A percentile compares a stretch with the other conserved stretches of the same genome.
These are phyloP conservation scores for Tetrao urogallus DNA, from an alignment of 2,113 vertebrate genomes.

Conservation along the genomic window DNA sequence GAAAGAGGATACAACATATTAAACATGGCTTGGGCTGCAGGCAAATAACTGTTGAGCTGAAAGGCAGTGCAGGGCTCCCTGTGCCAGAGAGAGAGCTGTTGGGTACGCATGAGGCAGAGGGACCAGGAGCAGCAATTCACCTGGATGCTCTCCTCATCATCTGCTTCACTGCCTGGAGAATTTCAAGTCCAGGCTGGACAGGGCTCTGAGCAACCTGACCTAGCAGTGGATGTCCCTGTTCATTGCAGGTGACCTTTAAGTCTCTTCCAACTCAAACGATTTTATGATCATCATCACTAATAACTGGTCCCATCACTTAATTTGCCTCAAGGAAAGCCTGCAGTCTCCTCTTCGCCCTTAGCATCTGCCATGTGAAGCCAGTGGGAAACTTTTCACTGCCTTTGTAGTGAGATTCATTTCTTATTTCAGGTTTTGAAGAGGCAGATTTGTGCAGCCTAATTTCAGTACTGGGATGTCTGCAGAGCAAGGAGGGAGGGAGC, in stretches of 20 bases:
- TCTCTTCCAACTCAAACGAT: too few species aligned
- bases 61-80: constrained; percentile 1
- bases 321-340: not conserved
- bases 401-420: not conserved
- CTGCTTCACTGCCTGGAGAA: too few species aligned
- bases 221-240: too few species aligned
- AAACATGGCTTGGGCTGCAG: constrained; percentile 49
- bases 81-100: not conserved
- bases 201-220: too few species aligned
- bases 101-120: accelerated
- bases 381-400: not conserved
- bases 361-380: not conserved
- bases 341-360: not conserved
- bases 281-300: not conserved
- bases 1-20: constrained; percentile 26
- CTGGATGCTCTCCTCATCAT: not conserved
- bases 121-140: not conserved
- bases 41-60: constrained; percentile 25
- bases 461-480: not conserved
- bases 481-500: constrained; percentile 17
- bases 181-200: too few species aligned
- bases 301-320: not conserved
- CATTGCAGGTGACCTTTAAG: too few species aligned
- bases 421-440: not conserved
- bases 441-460: constrained; percentile 9